Conservation (phyloP, 2,888 invertebrate genomes). For the Rambutsinella grinnellia region DNA sequence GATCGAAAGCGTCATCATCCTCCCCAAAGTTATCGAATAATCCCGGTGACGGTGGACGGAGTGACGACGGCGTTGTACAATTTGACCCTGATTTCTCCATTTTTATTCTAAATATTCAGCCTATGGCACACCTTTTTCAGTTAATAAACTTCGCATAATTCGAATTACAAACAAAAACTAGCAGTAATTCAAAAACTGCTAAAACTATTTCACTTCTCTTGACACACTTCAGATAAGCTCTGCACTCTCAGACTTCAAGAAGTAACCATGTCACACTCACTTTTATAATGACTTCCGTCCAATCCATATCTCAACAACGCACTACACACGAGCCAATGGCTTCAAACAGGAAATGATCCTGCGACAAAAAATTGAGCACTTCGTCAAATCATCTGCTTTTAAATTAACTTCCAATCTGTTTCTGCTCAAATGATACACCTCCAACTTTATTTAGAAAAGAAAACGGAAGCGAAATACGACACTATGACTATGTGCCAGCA, state of each 20-base stretch:
- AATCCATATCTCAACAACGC: too few relatives aligned
- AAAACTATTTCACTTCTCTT: too few relatives aligned
- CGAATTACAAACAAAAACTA: neutral
- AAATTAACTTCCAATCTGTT: neutral
- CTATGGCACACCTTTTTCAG: neutral
- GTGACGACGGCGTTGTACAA: conserved; percentile 12
- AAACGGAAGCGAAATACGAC: too few relatives aligned
- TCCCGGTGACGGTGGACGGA: conserved; percentile 22
- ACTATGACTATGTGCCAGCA: too few relatives aligned
- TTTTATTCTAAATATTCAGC: neutral
- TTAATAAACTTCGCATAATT: neutral
- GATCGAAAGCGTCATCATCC: conserved; percentile 26
- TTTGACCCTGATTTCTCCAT: neutral
- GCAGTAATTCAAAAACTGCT: too few relatives aligned
- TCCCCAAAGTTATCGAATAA: conserved; percentile 21
- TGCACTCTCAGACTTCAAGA: too few relatives aligned
- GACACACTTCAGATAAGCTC: too few relatives aligned
- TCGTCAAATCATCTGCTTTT: neutral
- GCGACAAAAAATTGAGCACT: neutral
- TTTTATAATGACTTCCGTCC: too few relatives aligned
- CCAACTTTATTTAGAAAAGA: neutral
- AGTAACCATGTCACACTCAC: conserved; percentile 31
- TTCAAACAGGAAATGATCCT: neutral
- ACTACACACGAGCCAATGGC: neutral
- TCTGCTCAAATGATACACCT: neutral